phyloP scores from a whole-genome alignment of 2,888 invertebrate species.

The Pimpla rufipes region DNA sequence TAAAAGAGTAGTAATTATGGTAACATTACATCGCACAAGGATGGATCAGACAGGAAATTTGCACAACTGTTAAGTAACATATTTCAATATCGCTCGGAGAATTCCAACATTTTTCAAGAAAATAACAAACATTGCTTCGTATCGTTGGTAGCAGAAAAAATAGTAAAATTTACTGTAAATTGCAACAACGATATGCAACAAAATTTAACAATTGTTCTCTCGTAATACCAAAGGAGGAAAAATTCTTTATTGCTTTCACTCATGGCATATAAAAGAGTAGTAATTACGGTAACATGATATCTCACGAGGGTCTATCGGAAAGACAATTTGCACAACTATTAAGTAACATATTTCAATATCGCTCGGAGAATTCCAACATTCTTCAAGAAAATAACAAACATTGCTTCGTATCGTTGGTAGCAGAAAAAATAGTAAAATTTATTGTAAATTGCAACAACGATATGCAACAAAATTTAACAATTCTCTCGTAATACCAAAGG shows the following conservation, averaged over 20 bases:
- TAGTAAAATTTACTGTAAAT: not conserved
- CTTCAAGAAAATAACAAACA: not conserved
- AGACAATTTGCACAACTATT: not conserved
- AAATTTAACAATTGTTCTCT: not conserved
- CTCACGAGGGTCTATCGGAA: too few species aligned
- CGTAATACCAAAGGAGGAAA: too few species aligned
- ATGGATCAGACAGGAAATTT: not conserved
- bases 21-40: too few species aligned
- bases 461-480: slow-evolving; percentile 1
- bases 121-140: not conserved
- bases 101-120: not conserved
- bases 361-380: not conserved
- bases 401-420: not conserved
- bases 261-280: too few species aligned
- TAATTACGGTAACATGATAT: too few species aligned
- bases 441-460: not conserved
- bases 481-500: too few species aligned
- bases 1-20: too few species aligned
- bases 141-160: not conserved
- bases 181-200: not conserved
- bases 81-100: not conserved
- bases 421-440: not conserved
- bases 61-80: slow-evolving; percentile 6
- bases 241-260: not conserved
- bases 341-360: not conserved